Evolutionary conservation across 2,888 invertebrate species (phyloP).

Genomic region (Cephus sareptanus): DNA sequence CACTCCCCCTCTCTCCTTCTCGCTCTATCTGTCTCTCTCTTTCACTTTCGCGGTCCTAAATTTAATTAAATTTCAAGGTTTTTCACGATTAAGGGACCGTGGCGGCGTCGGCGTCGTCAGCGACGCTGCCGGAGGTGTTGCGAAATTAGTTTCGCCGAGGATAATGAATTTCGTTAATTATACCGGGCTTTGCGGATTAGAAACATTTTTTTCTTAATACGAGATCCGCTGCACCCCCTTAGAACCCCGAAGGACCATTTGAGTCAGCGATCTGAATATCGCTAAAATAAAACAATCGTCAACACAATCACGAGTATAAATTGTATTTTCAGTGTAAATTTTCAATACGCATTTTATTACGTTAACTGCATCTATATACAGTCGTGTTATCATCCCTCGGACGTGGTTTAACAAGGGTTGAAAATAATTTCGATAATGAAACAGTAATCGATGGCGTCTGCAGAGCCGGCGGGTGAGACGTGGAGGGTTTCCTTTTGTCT

Average conservation of each 20-base stretch:
- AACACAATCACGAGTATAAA: too few species aligned
- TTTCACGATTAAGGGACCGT: conserved; percentile 64
- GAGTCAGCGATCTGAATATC: too few species aligned
- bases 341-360: too few species aligned
- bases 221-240: too few species aligned
- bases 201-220: too few species aligned
- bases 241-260: too few species aligned
- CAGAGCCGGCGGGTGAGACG: not conserved
- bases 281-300: too few species aligned
- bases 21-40: conserved; percentile 39
- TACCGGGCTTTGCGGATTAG: conserved; percentile 34
- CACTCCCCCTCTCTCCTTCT: not conserved
- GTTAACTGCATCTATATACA: too few species aligned
- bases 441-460: not conserved
- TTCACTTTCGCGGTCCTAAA: conserved; percentile 62
- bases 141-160: conserved; percentile 62
- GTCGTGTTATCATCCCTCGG: too few species aligned
- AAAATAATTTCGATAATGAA: conserved; percentile 3
- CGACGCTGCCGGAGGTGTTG: conserved; percentile 45
- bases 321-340: too few species aligned
- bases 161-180: conserved; percentile 65
- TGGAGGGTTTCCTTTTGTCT: not conserved
- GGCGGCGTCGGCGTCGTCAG: conserved; percentile 25
- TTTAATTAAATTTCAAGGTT: conserved; percentile 66
- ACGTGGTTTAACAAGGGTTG: not conserved